Conservation (phyloP, 2,888 invertebrate genomes). For the Polymixis lichenea region DNA sequence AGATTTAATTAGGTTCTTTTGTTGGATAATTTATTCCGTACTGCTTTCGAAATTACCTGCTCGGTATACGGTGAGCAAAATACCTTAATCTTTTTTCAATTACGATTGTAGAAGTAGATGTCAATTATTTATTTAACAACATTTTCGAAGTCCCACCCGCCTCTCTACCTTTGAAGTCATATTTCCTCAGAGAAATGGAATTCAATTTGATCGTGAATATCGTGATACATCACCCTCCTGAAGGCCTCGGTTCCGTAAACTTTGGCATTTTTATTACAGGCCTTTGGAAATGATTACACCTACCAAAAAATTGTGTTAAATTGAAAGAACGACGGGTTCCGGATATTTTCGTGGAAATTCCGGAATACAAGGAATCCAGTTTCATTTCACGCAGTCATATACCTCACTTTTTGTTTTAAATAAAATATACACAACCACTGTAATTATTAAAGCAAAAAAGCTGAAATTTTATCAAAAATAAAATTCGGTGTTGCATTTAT, state of each 20-base stretch:
- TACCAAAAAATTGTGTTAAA: conserved; percentile 33
- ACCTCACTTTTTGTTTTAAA: not conserved
- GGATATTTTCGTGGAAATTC: conserved; percentile 1
- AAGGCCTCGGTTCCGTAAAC: conserved; percentile 32
- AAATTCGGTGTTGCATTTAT: conserved; percentile 1
- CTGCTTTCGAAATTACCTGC: not conserved
- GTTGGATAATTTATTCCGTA: not conserved
- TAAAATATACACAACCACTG: not conserved
- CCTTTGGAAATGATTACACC: conserved; percentile 47
- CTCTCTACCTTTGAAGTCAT: conserved; percentile 32
- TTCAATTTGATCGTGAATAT: conserved; percentile 55
- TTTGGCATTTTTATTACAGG: conserved; percentile 54
- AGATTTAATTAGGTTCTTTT: not conserved
- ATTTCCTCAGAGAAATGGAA: conserved; percentile 51
- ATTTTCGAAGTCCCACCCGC: conserved; percentile 12
- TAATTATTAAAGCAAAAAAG: not conserved
- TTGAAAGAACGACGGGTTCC: conserved; percentile 9
- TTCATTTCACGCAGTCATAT: not conserved
- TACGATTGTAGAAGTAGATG: not conserved
- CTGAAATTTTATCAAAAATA: not conserved
- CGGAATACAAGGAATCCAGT: not conserved
- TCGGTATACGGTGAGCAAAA: not conserved
- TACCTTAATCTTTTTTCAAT: conserved; percentile 1
- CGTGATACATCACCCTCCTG: conserved; percentile 42
- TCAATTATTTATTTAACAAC: conserved; percentile 17